A percentile compares a stretch with the other conserved stretches of the same genome.
Conservation (phyloP, 2,888 invertebrate species). For the Hypercompe scribonia region DNA sequence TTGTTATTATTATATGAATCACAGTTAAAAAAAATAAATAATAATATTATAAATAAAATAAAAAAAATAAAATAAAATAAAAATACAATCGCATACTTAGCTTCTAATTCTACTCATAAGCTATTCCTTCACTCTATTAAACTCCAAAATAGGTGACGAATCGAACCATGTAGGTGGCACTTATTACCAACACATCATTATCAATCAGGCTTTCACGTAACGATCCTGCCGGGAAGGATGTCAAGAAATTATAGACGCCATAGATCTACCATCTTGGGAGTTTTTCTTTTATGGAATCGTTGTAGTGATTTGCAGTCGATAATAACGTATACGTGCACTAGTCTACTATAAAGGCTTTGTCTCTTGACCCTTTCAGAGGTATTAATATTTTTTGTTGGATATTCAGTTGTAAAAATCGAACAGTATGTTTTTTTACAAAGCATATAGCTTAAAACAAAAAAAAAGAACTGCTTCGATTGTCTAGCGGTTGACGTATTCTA, state of each 20-base stretch:
- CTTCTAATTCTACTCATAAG: background rate
- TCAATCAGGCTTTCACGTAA: conserved; percentile 29
- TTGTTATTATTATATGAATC: too few species aligned
- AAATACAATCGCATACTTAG: background rate
- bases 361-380: background rate
- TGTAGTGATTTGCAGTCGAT: conserved; percentile 35
- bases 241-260: conserved; percentile 40
- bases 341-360: conserved; percentile 26
- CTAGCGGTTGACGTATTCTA: too few species aligned
- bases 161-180: background rate
- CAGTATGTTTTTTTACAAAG: too few species aligned
- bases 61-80: too few species aligned
- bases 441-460: too few species aligned
- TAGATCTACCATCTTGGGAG: conserved; percentile 31
- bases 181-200: conserved; percentile 25
- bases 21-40: too few species aligned
- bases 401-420: background rate
- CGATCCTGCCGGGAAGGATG: conserved; percentile 36
- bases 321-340: conserved; percentile 14
- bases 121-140: background rate
- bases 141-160: background rate
- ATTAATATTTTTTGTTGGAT: background rate
- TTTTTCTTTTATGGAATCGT: conserved; percentile 36
- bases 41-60: too few species aligned
- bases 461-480: too few species aligned